Evolutionary conservation across 2,113 vertebrate genomes (phyloP).

Genomic region (Stegostoma tigrinum): DNA sequence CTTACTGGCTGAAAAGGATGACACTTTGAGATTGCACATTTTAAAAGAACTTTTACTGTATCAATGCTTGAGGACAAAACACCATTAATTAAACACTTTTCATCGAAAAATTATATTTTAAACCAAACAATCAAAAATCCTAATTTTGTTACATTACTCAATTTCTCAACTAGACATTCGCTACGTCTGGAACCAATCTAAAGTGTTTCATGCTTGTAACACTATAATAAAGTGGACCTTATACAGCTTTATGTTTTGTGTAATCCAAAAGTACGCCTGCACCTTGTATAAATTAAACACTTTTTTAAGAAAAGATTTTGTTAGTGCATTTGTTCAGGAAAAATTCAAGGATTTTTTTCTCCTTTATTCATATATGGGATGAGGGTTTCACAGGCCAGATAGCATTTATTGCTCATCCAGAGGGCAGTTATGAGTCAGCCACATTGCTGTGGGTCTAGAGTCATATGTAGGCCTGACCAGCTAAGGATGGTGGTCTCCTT

Average conservation of each 20-base stretch:
- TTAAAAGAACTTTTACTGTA: neutral
- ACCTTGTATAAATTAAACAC: constrained; percentile 9
- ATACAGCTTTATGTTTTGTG: neutral
- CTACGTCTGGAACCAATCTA: neutral
- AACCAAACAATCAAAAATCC: neutral
- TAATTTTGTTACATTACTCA: neutral
- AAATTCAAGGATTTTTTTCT: neutral
- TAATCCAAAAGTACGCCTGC: neutral
- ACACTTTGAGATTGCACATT: neutral
- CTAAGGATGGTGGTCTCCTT: too few relatives aligned
- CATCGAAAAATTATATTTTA: neutral
- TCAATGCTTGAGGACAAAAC: neutral
- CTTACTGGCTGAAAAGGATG: neutral
- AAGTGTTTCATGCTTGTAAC: neutral
- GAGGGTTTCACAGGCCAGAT: too few relatives aligned
- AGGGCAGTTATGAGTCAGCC: too few relatives aligned
- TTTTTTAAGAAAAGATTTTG: neutral
- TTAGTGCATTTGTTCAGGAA: neutral
- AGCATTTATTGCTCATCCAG: too few relatives aligned
- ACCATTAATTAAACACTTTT: neutral
- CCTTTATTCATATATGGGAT: too few relatives aligned
- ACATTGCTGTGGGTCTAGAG: too few relatives aligned
- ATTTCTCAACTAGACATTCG: neutral
- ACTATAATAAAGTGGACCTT: neutral
- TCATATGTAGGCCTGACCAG: too few relatives aligned